Evolutionary conservation across 2,113 vertebrate genomes (phyloP), one percentile per base, ranked within the genome.

Genomic region (Rattus norvegicus): DNA sequence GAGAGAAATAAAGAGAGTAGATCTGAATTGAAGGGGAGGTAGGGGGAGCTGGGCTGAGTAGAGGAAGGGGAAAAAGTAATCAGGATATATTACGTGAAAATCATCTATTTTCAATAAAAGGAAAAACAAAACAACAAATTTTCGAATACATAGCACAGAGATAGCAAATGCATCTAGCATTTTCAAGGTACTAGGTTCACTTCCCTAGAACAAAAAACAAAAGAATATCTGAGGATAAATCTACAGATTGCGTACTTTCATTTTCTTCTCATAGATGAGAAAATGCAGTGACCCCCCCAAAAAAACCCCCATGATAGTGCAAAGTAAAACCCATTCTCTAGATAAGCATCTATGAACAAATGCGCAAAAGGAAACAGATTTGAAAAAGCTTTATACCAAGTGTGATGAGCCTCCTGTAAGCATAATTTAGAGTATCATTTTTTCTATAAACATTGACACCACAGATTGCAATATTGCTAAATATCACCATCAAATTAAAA

Each of bases 401-500:
- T 87, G 59, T 28, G n/a, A 90, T 43, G 16, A 89, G 10, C 24
- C 12, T 93, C 54, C 59, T 95, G 88, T 91, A 92, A 94, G 67
- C 67, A 69, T 69, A 56, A 95, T 83, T 95, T 88, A n/a, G 4
- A 92, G 49, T 39, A 54, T 22, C 43, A 33, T 19, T 69, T 49
- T 30, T 52, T 52, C 67, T n/a, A 79, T 88, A 91, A 96, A 97
- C 39, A 96, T n/a, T 80, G 59, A 94, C 19, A 81, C 24, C 11
- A 84, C 47, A 90, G 54, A 96, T 73, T 90, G 59, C 67, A 94
- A 75, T 93, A 85, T 87, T 91, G 43, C 33, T 95, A 96, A 96
- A 94, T 89, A 91, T 93, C 81, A 95, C 28, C 83, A 91, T 26
- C 73, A 97, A 93, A 91, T 96, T 91, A 90, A 97, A 96, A 59